A percentile compares a stretch with the other conserved stretches of the same genome.
Conservation (phyloP, 1,140 invertebrate genomes). For the Apolygus lucorum region DNA sequence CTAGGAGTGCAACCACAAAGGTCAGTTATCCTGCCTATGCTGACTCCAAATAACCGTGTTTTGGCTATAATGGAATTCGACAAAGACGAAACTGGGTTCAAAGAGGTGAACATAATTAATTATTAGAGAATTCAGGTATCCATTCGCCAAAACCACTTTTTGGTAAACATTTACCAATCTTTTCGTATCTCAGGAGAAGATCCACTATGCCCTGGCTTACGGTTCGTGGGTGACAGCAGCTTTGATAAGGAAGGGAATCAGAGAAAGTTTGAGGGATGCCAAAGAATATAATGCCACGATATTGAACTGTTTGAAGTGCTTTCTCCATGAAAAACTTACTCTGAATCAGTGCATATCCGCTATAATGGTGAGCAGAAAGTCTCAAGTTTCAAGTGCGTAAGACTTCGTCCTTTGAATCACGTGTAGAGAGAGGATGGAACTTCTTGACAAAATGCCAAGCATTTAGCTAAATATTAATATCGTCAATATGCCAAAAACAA, state of each 20-base stretch:
- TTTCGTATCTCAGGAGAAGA: background rate
- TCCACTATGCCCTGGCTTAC: background rate
- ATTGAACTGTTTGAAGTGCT: background rate
- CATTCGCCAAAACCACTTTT: no score
- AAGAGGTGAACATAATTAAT: no score
- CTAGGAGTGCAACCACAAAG: background rate
- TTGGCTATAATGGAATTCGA: constrained; percentile 9
- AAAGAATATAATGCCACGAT: constrained; percentile 1
- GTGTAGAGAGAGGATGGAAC: no score
- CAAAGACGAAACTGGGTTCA: background rate
- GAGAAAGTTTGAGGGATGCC: background rate
- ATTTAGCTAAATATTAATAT: no score
- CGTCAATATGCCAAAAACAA: no score
- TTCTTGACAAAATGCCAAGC: no score
- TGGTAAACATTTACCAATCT: no score
- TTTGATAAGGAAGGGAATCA: background rate
- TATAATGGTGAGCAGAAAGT: constrained; percentile 14
- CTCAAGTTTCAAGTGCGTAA: no score
- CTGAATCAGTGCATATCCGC: constrained; percentile 5
- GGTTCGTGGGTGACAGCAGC: constrained; percentile 2
- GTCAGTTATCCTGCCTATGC: background rate
- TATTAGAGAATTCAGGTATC: no score
- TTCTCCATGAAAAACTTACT: background rate
- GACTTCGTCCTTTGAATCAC: no score
- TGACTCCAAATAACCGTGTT: background rate